Conservation (phyloP, 2,113 vertebrate genomes). For the Sinocyclocheilus rhinocerous region DNA sequence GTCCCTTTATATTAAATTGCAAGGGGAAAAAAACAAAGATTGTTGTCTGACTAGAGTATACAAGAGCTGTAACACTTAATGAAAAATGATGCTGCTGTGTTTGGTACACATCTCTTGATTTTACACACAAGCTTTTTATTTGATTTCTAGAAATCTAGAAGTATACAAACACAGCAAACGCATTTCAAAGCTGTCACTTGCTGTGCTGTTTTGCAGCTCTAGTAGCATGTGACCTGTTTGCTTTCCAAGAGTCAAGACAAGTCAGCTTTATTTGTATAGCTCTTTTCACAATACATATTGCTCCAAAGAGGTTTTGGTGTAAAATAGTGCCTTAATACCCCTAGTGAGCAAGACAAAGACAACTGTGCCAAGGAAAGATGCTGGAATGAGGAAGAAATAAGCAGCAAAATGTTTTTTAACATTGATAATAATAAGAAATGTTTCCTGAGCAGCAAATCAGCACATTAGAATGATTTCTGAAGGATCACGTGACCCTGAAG, state of each 20-base stretch:
- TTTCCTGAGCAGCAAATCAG: neutral
- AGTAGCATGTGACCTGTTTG: conserved; percentile 37
- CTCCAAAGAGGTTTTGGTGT: neutral
- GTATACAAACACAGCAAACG: neutral
- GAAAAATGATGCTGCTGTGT: neutral
- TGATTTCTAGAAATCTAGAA: neutral
- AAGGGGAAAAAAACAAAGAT: neutral
- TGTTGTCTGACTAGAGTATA: neutral
- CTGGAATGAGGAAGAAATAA: neutral
- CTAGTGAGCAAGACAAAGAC: neutral
- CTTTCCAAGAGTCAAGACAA: conserved; percentile 9
- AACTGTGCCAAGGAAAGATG: neutral
- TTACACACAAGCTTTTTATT: neutral
- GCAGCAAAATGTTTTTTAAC: neutral
- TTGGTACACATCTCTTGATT: conserved; percentile 1
- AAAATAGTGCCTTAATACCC: neutral
- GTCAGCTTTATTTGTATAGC: conserved; percentile 1
- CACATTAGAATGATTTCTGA: neutral
- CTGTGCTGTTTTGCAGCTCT: neutral
- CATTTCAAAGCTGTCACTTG: conserved; percentile 12
- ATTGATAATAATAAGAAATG: neutral
- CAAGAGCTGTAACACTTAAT: neutral
- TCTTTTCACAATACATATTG: neutral
- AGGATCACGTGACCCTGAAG: neutral
- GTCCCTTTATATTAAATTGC: neutral